Evolutionary conservation across 2,113 vertebrate genomes (phyloP).

Genomic region (Bolborhynchus lineola): DNA sequence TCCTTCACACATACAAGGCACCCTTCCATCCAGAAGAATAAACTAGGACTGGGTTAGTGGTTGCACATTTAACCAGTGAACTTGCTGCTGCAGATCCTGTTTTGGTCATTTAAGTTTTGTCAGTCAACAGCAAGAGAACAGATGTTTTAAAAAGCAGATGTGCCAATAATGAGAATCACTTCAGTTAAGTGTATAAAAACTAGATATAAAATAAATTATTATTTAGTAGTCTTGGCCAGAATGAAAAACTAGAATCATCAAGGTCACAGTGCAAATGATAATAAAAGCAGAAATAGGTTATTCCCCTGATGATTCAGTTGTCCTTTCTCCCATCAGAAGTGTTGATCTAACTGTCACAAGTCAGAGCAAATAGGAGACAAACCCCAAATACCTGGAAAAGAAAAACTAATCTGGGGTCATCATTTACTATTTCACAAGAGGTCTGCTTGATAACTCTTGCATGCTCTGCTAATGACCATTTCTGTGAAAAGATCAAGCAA

Average conservation of each 20-base stretch:
- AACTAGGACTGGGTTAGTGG: not conserved
- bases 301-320: not conserved
- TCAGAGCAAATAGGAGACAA: not conserved
- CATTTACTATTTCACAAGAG: not conserved
- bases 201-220: not conserved
- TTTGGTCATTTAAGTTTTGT: not conserved
- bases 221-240: not conserved
- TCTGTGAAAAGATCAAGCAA: not conserved
- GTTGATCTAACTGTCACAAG: not conserved
- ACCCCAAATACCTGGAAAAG: not conserved
- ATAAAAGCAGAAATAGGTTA: not conserved
- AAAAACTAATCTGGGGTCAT: not conserved
- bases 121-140: not conserved
- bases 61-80: not conserved
- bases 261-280: not conserved
- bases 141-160: not conserved
- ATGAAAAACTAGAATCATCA: not conserved
- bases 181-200: not conserved
- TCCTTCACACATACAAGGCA: not conserved
- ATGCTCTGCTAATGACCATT: not conserved
- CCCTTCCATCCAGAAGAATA: not conserved
- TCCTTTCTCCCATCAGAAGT: not conserved
- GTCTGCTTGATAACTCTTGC: not conserved
- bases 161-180: not conserved
- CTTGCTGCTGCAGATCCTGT: not conserved